Evolutionary conservation across 2,888 invertebrate species (phyloP).

Genomic region (Acleris cristana): DNA sequence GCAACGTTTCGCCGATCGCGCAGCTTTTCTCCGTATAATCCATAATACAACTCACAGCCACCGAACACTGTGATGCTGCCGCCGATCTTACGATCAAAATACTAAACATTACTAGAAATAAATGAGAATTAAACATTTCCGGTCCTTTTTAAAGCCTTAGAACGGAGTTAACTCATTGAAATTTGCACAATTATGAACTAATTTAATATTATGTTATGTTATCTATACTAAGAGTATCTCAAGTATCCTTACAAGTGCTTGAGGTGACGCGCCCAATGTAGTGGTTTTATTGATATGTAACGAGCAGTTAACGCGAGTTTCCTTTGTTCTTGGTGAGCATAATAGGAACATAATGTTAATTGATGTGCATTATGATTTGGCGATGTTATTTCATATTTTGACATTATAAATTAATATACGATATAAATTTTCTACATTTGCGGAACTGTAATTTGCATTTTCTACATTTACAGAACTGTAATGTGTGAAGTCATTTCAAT

Average conservation of each 20-base stretch:
- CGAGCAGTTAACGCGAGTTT: no score
- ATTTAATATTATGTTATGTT: slow-evolving; percentile 50
- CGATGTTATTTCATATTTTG: no score
- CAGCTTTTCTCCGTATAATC: slow-evolving; percentile 63
- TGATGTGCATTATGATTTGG: no score
- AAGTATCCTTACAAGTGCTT: slow-evolving; percentile 22
- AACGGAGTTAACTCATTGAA: slow-evolving; percentile 12
- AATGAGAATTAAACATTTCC: slow-evolving; percentile 10
- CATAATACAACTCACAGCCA: slow-evolving; percentile 66
- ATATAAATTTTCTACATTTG: no score
- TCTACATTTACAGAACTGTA: slow-evolving; percentile 18
- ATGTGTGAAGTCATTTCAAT: slow-evolving; percentile 35
- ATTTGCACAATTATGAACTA: slow-evolving; percentile 48
- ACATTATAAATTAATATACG: no score
- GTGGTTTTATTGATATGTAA: no score
- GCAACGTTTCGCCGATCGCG: slow-evolving; percentile 50
- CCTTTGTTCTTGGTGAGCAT: neutral
- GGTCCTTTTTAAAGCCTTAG: slow-evolving; percentile 7
- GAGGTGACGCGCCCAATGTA: neutral
- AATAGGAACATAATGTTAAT: no score
- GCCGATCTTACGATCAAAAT: slow-evolving; percentile 42
- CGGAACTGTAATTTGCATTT: neutral
- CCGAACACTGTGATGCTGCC: slow-evolving; percentile 55
- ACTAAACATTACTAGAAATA: slow-evolving; percentile 35
- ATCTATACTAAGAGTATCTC: slow-evolving; percentile 33